Conservation (phyloP, 2,797 vertebrate genomes). For the Notoglanidium macrostoma region DNA sequence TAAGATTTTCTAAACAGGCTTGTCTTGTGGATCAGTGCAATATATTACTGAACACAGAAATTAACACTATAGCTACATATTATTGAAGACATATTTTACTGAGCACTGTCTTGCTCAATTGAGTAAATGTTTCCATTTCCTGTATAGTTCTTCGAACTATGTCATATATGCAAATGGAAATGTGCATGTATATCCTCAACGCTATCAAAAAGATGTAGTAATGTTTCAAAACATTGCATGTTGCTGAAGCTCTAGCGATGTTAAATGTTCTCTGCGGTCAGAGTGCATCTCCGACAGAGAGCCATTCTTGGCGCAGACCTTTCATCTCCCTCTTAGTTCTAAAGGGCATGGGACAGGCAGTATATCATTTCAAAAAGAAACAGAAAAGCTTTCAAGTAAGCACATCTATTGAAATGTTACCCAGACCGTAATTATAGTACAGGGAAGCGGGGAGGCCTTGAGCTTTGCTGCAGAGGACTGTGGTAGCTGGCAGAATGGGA, state of each 20-base stretch:
- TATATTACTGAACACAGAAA: background rate
- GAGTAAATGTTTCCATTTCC: background rate
- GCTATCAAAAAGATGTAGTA: conserved; percentile 9
- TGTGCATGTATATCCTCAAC: background rate
- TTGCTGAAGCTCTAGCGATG: conserved; percentile 47
- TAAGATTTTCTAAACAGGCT: background rate
- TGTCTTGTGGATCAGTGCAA: background rate
- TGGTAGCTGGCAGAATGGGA: conserved; percentile 53
- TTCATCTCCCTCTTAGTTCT: conserved; percentile 65
- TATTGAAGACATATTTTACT: background rate
- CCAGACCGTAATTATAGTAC: conserved; percentile 67
- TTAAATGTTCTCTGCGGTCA: conserved; percentile 47
- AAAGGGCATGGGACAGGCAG: conserved; percentile 59
- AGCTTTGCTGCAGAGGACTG: conserved; percentile 60
- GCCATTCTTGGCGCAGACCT: conserved; percentile 59
- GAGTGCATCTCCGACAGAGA: conserved; percentile 47
- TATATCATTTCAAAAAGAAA: conserved; percentile 69
- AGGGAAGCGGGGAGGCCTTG: conserved; percentile 52
- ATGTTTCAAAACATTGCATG: conserved; percentile 10
- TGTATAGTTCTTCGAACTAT: background rate
- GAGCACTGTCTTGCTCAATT: background rate
- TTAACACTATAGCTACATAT: background rate
- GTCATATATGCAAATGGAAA: background rate
- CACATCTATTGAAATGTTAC: conserved; percentile 63
- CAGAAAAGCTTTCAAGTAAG: conserved; percentile 65